Evolutionary conservation across 2,113 vertebrate species (phyloP).

Genomic region (Amphilophus citrinellus): DNA sequence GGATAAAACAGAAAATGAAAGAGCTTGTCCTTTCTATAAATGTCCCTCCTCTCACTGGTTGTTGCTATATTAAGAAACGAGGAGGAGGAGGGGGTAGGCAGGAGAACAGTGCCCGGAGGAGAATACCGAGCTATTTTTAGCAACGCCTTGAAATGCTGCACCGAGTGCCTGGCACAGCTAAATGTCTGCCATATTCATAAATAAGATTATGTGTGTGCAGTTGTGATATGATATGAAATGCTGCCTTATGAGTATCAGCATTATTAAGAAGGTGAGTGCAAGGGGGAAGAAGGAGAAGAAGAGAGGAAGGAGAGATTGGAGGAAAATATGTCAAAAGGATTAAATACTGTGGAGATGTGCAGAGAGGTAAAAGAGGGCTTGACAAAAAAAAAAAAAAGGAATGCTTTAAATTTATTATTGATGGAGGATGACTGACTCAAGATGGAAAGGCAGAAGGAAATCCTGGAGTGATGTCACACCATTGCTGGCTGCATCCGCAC

Average conservation of each 20-base stretch:
- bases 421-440: neutral
- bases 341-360: neutral
- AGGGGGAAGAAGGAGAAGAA: neutral
- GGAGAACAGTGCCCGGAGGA: constrained; percentile 55
- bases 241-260: constrained; percentile 1
- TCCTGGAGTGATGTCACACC: constrained; percentile 73
- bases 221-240: neutral
- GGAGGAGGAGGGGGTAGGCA: constrained; percentile 54
- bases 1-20: constrained; percentile 48
- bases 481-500: constrained; percentile 17
- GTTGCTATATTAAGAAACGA: constrained; percentile 75
- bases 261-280: neutral
- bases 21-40: constrained; percentile 69
- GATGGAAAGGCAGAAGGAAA: constrained; percentile 55
- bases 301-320: neutral
- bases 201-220: constrained; percentile 35
- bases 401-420: neutral
- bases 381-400: neutral
- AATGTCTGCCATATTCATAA: constrained; percentile 60
- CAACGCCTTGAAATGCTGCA: constrained; percentile 50
- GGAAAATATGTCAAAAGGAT: neutral
- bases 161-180: constrained; percentile 57
- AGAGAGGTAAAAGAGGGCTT: neutral
- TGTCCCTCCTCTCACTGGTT: constrained; percentile 55
- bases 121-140: constrained; percentile 74